These are phyloP conservation scores for Theocolax elegans DNA, from an alignment of 1,140 invertebrate species.

Conservation along the genomic window DNA sequence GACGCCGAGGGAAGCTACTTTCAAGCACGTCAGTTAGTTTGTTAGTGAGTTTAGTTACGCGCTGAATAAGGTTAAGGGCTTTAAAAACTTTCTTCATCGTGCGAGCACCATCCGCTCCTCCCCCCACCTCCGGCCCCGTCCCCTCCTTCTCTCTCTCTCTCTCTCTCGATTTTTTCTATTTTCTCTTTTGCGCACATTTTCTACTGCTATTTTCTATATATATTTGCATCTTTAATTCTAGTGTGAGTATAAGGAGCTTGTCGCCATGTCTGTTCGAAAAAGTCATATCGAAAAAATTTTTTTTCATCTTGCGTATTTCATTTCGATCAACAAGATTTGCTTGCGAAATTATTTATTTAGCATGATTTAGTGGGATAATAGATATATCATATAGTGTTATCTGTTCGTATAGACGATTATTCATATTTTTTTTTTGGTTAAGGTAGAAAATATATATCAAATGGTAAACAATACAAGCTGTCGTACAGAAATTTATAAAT, in stretches of 20 bases:
- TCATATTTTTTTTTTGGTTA: too few relatives aligned
- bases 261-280: too few relatives aligned
- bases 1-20: constrained; percentile 46
- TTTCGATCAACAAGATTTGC: neutral
- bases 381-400: too few relatives aligned
- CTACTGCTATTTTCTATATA: neutral
- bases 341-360: too few relatives aligned
- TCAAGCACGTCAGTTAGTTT: constrained; percentile 57
- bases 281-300: neutral
- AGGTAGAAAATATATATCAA: too few relatives aligned
- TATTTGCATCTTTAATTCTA: neutral
- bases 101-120: constrained; percentile 38
- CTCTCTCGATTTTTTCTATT: constrained; percentile 13
- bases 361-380: too few relatives aligned
- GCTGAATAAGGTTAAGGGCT: constrained; percentile 58
- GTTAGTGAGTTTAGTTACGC: constrained; percentile 56
- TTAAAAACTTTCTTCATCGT: constrained; percentile 58
- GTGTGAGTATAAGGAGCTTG: too few relatives aligned
- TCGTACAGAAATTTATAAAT: too few relatives aligned
- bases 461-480: too few relatives aligned
- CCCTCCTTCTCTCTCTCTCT: constrained; percentile 20
- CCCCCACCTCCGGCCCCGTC: neutral
- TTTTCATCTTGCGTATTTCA: too few relatives aligned
- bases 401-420: too few relatives aligned
- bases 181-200: neutral